These are phyloP conservation scores for Erpobdella octoculata DNA, from an alignment of 2,888 invertebrate genomes.

Conservation along the genomic window DNA sequence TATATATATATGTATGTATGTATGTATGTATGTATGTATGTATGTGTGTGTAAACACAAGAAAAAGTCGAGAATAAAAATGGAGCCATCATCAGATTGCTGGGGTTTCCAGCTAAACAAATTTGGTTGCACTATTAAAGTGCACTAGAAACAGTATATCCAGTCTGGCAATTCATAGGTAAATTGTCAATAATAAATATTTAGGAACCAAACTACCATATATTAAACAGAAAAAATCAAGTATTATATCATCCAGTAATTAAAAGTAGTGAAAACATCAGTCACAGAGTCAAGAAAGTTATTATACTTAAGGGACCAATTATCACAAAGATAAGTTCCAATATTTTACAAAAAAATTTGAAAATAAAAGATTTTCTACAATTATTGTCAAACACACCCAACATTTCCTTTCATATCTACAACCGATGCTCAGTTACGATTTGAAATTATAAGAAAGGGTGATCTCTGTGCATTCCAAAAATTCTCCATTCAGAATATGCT, in stretches of 20 bases:
- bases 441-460: too few relatives aligned
- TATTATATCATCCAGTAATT: too few relatives aligned
- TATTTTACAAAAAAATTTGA: slow-evolving; percentile 10
- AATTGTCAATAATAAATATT: slow-evolving; percentile 1
- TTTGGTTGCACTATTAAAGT: neutral
- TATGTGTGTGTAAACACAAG: neutral
- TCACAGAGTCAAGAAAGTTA: neutral
- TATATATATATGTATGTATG: slow-evolving; percentile 11
- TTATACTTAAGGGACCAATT: too few relatives aligned
- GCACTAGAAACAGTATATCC: neutral
- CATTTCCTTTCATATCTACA: slow-evolving; percentile 9
- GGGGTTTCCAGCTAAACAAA: neutral
- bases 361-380: slow-evolving; percentile 10
- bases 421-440: neutral
- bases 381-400: neutral
- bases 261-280: neutral
- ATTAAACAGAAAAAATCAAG: slow-evolving; percentile 5
- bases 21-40: slow-evolving; percentile 7
- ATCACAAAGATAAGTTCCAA: slow-evolving; percentile 9
- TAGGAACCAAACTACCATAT: neutral
- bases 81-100: neutral
- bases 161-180: slow-evolving; percentile 2
- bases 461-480: too few relatives aligned
- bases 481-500: too few relatives aligned
- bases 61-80: slow-evolving; percentile 3